Evolutionary conservation across 2,888 invertebrate genomes (phyloP), one percentile per base, ranked within the genome.

Genomic region (Drosophila setosimentum): DNA sequence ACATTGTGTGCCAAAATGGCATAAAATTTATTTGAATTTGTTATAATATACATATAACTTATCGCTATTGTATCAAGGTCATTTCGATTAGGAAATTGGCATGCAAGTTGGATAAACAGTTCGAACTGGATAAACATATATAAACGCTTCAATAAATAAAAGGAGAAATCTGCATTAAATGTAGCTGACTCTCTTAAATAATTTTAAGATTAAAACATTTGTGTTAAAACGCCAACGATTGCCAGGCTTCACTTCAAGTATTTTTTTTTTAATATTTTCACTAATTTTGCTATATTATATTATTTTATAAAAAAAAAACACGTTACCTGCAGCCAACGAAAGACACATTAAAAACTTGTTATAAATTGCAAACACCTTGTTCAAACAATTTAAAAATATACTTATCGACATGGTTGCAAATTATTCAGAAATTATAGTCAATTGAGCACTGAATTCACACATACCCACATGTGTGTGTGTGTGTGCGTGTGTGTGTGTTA

Each of bases 351-450:
- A 24, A 24, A 45, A 24, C 24, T 27, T 16, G 16, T 45, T 24
- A 8, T 16, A 45, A 45, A 24, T 24, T 24, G 8, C 16, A 45
- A 45, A 24, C 45, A 45, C 45, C 45, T 45, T 24, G 24, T 45
- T 45, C 8, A 27, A 24, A 45, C 4, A 27, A 21, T 49, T 29
- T 16, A 10, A 3, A n/a, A 30, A 16, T 29, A 40, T n/a, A 24
- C 40, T 13, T 27, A 30, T 54, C 24, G 45, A 50, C 32, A 45
- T 64, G 42, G 42, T 27, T 35, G 10, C 68, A 70, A 77, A 82
- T 73, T 73, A 80, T 78, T 73, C 68, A 62, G 63, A 72, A 76
- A 85, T 75, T 72, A 76, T 73, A 66, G 74, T 68, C 86, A 85
- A 85, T 81, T 86, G 76, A 73, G 64, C 54, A 66, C 69, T 73